A percentile compares a stretch with the other conserved stretches of the same genome.
These are phyloP conservation scores for Phalloptychus januarius DNA, from an alignment of 2,797 vertebrate genomes.

Conservation along the genomic window DNA sequence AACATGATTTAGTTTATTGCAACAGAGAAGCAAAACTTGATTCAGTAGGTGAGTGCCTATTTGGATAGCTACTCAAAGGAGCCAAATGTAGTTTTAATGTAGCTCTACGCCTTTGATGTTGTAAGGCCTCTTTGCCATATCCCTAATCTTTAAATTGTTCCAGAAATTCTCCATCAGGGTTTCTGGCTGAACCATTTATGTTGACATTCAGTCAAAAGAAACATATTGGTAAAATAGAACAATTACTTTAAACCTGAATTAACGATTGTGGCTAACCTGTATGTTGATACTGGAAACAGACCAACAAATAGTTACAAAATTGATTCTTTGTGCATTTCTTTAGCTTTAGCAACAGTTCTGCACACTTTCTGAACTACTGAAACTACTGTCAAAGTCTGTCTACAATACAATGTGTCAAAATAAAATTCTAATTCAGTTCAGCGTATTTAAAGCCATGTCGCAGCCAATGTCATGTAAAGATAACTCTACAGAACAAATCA, in stretches of 20 bases:
- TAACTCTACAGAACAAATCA: neutral
- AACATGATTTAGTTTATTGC: neutral
- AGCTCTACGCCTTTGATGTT: no score
- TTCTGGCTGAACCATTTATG: no score
- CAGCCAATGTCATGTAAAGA: neutral
- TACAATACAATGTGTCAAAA: neutral
- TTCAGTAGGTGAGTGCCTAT: no score
- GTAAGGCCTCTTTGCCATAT: no score
- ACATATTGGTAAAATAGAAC: neutral
- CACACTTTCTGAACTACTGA: neutral
- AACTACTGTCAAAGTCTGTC: neutral
- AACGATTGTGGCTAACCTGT: neutral
- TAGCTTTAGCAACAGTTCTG: neutral
- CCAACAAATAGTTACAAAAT: neutral
- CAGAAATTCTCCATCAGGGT: no score
- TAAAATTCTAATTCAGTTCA: no score
- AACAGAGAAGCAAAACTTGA: neutral
- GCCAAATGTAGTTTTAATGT: no score
- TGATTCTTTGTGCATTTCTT: neutral
- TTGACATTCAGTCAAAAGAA: no score
- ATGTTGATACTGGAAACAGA: neutral
- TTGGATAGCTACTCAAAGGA: no score
- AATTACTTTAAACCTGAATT: no score
- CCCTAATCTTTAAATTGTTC: no score
- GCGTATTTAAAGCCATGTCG: neutral